These are phyloP conservation scores for Melitaea cinxia DNA, from an alignment of 1,140 invertebrate genomes.

Conservation along the genomic window DNA sequence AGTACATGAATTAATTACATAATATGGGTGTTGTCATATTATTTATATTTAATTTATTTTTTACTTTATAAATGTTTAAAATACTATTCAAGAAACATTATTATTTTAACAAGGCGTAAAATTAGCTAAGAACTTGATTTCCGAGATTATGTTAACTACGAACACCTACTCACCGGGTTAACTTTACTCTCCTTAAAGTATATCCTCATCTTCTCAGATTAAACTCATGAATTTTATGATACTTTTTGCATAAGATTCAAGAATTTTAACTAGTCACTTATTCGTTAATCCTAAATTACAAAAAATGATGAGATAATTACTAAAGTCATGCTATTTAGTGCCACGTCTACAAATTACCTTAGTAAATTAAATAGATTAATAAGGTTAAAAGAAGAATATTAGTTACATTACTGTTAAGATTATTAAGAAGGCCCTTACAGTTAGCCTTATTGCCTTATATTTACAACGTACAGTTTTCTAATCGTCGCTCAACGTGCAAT, in stretches of 20 bases:
- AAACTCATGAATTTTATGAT: conserved; percentile 70
- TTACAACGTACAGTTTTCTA: too few relatives aligned
- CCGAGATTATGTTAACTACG: neutral
- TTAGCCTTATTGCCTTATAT: too few relatives aligned
- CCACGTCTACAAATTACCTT: neutral
- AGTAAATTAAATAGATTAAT: too few relatives aligned
- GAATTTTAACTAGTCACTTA: conserved; percentile 40
- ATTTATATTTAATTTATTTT: neutral
- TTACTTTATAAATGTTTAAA: neutral
- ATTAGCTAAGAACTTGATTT: neutral
- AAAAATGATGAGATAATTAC: neutral
- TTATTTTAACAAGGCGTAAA: neutral
- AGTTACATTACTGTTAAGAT: too few relatives aligned
- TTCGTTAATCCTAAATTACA: neutral
- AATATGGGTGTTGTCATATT: too few relatives aligned
- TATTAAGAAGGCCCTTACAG: too few relatives aligned
- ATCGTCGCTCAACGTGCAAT: too few relatives aligned
- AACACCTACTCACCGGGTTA: conserved; percentile 61
- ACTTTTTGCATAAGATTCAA: conserved; percentile 62
- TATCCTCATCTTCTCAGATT: conserved; percentile 59
- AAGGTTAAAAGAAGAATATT: too few relatives aligned
- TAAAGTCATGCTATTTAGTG: neutral
- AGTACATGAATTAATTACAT: too few relatives aligned
- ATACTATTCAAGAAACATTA: neutral
- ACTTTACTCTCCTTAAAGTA: conserved; percentile 73